phyloP scores from a whole-genome alignment of 2,113 vertebrate genomes.

The Atherinomorus stipes region DNA sequence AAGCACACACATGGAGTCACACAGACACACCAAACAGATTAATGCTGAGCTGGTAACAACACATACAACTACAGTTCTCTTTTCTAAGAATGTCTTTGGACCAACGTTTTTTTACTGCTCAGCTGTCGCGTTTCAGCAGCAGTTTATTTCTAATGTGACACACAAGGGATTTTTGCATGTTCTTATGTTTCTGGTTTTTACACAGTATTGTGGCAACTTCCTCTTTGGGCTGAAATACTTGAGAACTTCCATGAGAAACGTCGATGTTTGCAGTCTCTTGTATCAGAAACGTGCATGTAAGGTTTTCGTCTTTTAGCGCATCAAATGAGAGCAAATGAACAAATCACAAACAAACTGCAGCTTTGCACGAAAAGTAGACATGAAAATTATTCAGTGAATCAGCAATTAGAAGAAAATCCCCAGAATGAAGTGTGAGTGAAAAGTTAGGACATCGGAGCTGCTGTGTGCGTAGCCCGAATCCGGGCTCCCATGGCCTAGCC shows the following conservation, averaged over 20 bases:
- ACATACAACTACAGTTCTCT: conserved; percentile 32
- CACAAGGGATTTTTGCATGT: conserved; percentile 15
- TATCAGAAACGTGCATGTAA: neutral
- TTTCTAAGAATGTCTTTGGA: conserved; percentile 15
- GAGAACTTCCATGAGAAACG: conserved; percentile 8
- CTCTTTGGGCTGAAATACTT: conserved; percentile 11
- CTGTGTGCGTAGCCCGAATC: conserved; percentile 36
- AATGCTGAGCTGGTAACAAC: conserved; percentile 41
- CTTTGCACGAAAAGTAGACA: neutral
- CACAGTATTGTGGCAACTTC: conserved; percentile 8
- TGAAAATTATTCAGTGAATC: neutral
- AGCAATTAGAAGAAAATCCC: conserved; percentile 38
- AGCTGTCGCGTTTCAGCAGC: conserved; percentile 4
- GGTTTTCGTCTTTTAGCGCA: neutral
- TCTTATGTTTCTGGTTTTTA: conserved; percentile 11
- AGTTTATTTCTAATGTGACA: conserved; percentile 23
- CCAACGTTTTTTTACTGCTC: neutral
- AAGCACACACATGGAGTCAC: conserved; percentile 35
- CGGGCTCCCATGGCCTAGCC: conserved; percentile 51
- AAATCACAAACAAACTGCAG: neutral
- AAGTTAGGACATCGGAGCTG: conserved; percentile 41
- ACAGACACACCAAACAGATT: conserved; percentile 24
- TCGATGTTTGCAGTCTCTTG: neutral
- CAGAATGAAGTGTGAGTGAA: conserved; percentile 65
- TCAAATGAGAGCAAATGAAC: neutral